phyloP scores from a whole-genome alignment of 2,888 invertebrate species.

The Tiliacea aurago region DNA sequence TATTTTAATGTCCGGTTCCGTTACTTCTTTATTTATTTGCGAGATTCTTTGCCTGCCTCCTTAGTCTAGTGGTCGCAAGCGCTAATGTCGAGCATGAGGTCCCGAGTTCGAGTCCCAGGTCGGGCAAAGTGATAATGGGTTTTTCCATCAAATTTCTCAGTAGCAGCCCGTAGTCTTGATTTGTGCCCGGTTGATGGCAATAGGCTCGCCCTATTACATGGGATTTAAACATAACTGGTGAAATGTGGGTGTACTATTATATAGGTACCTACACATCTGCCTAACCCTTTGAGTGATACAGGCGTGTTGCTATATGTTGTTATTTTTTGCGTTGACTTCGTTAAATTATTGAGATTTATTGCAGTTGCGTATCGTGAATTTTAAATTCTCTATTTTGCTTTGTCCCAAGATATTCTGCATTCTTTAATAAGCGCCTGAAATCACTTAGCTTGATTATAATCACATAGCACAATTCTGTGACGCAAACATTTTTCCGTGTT shows the following conservation, averaged over 20 bases:
- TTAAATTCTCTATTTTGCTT: neutral
- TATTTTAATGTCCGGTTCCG: constrained; percentile 20
- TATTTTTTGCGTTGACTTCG: neutral
- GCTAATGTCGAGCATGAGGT: neutral
- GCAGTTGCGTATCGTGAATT: neutral
- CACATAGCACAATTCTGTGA: constrained; percentile 42
- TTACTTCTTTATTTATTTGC: constrained; percentile 19
- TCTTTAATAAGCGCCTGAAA: constrained; percentile 2
- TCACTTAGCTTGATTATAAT: constrained; percentile 19
- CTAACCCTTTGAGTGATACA: no score
- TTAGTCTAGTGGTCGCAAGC: neutral
- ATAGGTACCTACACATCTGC: neutral
- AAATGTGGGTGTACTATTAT: neutral
- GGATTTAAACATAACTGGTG: neutral
- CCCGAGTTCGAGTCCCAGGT: neutral
- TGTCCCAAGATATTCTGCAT: neutral
- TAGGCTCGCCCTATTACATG: neutral
- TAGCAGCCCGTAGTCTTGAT: neutral
- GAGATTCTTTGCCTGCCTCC: neutral
- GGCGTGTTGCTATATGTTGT: neutral
- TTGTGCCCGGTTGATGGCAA: neutral
- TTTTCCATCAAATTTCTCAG: neutral
- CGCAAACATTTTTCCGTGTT: constrained; percentile 50
- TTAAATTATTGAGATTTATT: neutral
- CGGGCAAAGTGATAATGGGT: neutral